A percentile compares a stretch with the other conserved stretches of the same genome.
Conservation (phyloP, 2,797 vertebrate species). For the Mallotus villosus region DNA sequence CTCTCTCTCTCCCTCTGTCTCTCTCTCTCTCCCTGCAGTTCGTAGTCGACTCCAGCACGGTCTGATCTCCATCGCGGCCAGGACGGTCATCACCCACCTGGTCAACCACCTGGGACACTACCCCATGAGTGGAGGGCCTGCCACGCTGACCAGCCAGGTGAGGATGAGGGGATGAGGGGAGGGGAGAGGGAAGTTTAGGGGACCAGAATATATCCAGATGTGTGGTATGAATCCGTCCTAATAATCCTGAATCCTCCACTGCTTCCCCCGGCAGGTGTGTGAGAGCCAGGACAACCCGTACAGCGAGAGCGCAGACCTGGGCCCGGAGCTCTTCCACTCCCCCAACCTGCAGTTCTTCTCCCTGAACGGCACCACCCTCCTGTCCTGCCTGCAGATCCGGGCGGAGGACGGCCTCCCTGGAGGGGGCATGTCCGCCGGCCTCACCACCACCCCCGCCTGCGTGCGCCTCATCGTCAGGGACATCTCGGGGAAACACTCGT, state of each 20-base stretch:
- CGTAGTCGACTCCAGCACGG: slow-evolving; percentile 94
- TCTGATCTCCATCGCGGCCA: slow-evolving; percentile 93
- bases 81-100: slow-evolving; percentile 94
- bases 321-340: slow-evolving; percentile 94
- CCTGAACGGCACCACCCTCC: slow-evolving; percentile 91
- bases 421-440: slow-evolving; percentile 90
- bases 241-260: no score
- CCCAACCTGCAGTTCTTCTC: slow-evolving; percentile 98
- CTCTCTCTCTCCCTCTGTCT: slow-evolving; percentile 6
- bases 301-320: slow-evolving; percentile 90
- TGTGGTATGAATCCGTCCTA: no score
- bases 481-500: slow-evolving; percentile 95
- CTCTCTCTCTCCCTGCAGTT: slow-evolving; percentile 71
- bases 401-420: slow-evolving; percentile 90
- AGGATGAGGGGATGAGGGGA: background rate
- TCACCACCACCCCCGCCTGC: slow-evolving; percentile 88
- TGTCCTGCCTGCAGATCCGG: slow-evolving; percentile 90
- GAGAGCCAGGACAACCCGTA: slow-evolving; percentile 98
- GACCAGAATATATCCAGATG: background rate
- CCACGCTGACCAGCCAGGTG: slow-evolving; percentile 92
- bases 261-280: slow-evolving; percentile 75
- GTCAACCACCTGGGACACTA: slow-evolving; percentile 98
- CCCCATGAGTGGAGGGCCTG: slow-evolving; percentile 95
- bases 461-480: slow-evolving; percentile 94
- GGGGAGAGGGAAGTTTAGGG: no score